phyloP scores from a whole-genome alignment of 92 coral and sea anemone genomes.

The Palythoa grandiflora region DNA sequence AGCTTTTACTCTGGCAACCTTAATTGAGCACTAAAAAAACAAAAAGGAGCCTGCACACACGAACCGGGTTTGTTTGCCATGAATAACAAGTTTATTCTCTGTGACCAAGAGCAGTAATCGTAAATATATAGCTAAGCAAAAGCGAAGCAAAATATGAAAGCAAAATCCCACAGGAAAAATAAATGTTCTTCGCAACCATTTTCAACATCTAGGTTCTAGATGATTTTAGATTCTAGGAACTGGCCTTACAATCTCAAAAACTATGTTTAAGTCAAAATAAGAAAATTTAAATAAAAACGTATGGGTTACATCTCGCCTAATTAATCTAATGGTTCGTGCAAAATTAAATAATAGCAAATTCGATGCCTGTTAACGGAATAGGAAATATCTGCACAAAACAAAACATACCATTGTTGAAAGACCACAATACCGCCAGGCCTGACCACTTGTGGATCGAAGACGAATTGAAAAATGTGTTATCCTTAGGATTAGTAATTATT shows the following conservation, averaged over 20 bases:
- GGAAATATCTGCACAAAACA: neutral
- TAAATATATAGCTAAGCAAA: neutral
- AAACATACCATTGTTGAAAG: slow-evolving; percentile 31
- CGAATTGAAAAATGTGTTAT: neutral
- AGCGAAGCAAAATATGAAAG: neutral
- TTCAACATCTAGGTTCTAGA: neutral
- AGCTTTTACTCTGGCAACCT: neutral
- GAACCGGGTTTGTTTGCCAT: neutral
- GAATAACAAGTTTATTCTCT: neutral
- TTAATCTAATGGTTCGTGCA: too few relatives aligned
- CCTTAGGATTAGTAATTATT: neutral
- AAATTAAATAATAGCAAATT: too few relatives aligned
- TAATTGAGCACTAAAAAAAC: neutral
- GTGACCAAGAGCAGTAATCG: neutral
- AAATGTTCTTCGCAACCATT: slow-evolving; percentile 7
- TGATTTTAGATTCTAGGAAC: neutral
- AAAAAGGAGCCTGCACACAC: neutral
- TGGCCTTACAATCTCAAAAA: too few relatives aligned
- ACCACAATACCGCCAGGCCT: neutral
- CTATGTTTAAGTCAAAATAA: neutral
- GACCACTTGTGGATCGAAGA: neutral
- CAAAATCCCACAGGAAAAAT: neutral
- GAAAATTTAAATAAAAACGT: too few relatives aligned
- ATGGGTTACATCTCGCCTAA: too few relatives aligned
- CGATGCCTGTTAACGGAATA: neutral